Base-by-base conservation (phyloP, 1,140 invertebrate genomes). In the Microplitis demolitor region DNA sequence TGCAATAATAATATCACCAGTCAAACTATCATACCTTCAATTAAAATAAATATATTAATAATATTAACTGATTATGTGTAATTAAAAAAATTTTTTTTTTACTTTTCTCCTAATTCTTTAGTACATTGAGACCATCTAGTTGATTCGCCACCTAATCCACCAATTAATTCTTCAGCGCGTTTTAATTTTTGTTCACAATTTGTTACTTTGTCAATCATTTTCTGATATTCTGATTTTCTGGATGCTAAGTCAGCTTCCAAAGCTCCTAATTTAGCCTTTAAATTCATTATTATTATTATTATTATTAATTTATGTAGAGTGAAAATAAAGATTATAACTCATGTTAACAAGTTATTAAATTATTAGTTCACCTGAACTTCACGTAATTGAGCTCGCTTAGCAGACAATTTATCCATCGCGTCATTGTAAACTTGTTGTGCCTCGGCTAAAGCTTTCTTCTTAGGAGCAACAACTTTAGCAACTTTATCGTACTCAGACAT, bases 401-500 rank as follows among this genome's bases (percentile, higher is more conserved):
- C 86, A 79, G 88, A 90, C 54, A 96, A 90, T 77, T 88, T 92
- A 73, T 85, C 88, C 87, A 93, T 92, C 0, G 93, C 93, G 33
- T 75, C 71, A 73, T 91, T 89, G 74, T 95, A 92, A 9, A 92
- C 88, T 1, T 88, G 89, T 80, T 97, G 93, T 3, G 95, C 95
- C 68, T 91, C 90, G 0, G 91, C 92, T 13, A 97, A 80, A 4
- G 94, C 93, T 77, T 91, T 89, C 80, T 94, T 95, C 80, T 94
- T 97, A 0, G 96, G 95, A 0, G 92, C 92, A 16, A 98, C 93
- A 24, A 97, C 91, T 84, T 94, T 94, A 1, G 95, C 95, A 0
- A 98, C 96, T 78, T 93, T 92, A 83, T 98, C 96, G 81, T 98
- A 98, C 76, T 97, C 96, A 9, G 95, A 94, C 83, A 98, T 94